phyloP scores from a whole-genome alignment of 2,797 vertebrate genomes.

The Micromesistius poutassou region DNA sequence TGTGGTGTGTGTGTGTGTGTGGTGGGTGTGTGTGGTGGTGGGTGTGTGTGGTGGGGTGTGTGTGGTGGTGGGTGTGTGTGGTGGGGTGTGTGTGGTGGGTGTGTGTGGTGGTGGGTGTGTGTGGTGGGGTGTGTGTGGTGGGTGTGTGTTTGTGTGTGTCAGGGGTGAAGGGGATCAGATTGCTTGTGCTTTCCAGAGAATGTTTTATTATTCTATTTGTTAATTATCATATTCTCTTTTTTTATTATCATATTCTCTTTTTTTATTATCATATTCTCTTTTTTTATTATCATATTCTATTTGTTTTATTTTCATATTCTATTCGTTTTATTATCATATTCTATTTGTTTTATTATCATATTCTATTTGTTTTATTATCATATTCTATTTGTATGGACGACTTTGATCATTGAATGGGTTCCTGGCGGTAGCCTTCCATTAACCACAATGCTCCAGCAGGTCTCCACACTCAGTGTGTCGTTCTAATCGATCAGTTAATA shows the following conservation, averaged over 20 bases:
- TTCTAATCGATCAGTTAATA: too few species aligned
- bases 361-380: neutral
- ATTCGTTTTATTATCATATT: too few species aligned
- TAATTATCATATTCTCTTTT: neutral
- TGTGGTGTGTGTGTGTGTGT: neutral
- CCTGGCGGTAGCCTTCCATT: neutral
- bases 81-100: neutral
- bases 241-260: too few species aligned
- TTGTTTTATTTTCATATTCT: too few species aligned
- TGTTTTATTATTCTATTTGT: neutral
- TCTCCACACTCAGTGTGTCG: neutral
- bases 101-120: slow-evolving; percentile 2
- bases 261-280: too few species aligned
- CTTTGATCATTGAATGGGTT: neutral
- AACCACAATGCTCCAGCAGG: neutral
- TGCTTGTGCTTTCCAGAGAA: neutral
- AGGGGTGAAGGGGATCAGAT: neutral
- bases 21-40: neutral
- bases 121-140: slow-evolving; percentile 2
- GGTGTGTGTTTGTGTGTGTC: neutral
- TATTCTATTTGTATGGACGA: neutral
- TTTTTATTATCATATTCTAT: too few species aligned
- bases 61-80: neutral
- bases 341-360: too few species aligned
- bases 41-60: slow-evolving; percentile 1